A percentile compares a stretch with the other conserved stretches of the same genome.
Conservation (phyloP, 2,888 invertebrate genomes). For the Agonopterix alstromeriana region DNA sequence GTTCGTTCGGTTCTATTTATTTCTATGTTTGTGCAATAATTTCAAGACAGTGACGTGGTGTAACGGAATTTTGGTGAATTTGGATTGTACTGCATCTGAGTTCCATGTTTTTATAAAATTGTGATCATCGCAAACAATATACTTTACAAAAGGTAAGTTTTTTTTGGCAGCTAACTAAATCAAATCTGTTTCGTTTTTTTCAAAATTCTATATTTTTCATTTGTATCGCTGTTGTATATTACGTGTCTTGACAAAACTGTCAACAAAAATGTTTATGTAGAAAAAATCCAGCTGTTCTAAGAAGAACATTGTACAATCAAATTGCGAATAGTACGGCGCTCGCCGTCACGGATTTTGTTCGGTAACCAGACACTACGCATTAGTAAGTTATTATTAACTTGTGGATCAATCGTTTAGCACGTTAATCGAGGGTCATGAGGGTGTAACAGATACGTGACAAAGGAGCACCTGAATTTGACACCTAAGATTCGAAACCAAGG, state of each 20-base stretch:
- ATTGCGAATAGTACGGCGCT: background rate
- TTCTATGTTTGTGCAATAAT: slow-evolving; percentile 37
- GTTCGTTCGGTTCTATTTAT: slow-evolving; percentile 35
- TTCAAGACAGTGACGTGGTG: slow-evolving; percentile 58
- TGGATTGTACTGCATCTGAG: slow-evolving; percentile 8
- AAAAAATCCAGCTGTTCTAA: background rate
- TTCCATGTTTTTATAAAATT: too few species aligned
- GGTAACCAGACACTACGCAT: slow-evolving; percentile 65
- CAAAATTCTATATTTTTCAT: slow-evolving; percentile 26
- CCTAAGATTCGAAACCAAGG: too few species aligned
- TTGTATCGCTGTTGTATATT: background rate
- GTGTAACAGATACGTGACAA: background rate
- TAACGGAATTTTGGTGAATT: slow-evolving; percentile 46
- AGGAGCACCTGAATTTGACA: too few species aligned
- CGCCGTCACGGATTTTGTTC: slow-evolving; percentile 34
- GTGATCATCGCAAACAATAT: background rate
- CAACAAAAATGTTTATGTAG: background rate
- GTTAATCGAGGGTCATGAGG: slow-evolving; percentile 1
- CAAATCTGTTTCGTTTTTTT: slow-evolving; percentile 56
- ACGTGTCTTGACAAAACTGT: background rate
- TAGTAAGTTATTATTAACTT: slow-evolving; percentile 57
- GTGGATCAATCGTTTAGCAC: slow-evolving; percentile 28
- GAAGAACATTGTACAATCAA: background rate
- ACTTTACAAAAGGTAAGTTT: slow-evolving; percentile 47
- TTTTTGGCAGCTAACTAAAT: slow-evolving; percentile 49